A percentile compares a stretch with the other conserved stretches of the same genome.
phyloP scores from a whole-genome alignment of 2,113 vertebrate genomes.

The Pholis gunnellus region DNA sequence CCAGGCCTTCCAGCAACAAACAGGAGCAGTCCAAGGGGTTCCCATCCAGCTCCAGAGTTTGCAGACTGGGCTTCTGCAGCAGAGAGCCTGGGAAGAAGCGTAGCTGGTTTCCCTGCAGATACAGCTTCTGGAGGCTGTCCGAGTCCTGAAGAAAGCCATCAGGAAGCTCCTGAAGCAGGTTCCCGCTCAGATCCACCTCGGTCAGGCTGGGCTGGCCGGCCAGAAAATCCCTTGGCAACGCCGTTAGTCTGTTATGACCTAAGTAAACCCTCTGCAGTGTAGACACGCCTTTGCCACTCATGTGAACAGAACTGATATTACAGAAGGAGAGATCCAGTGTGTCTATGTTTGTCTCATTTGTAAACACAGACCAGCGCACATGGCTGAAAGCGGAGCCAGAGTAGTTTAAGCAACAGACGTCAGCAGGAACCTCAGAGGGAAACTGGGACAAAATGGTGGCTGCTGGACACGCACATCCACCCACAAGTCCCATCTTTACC shows the following conservation, averaged over 20 bases:
- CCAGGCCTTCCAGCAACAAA: constrained; percentile 74
- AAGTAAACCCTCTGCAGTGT: constrained; percentile 83
- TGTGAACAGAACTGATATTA: constrained; percentile 78
- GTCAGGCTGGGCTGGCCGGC: constrained; percentile 78
- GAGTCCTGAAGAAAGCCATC: constrained; percentile 84
- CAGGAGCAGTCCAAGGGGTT: constrained; percentile 91
- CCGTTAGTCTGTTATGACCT: constrained; percentile 82
- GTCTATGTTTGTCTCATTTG: constrained; percentile 69
- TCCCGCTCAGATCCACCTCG: constrained; percentile 85
- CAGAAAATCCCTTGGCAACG: constrained; percentile 85
- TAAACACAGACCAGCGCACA: constrained; percentile 84
- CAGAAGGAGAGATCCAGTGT: constrained; percentile 88
- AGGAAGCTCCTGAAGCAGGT: constrained; percentile 85
- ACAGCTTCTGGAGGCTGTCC: constrained; percentile 76
- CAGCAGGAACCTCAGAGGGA: constrained; percentile 55
- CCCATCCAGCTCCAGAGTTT: constrained; percentile 81
- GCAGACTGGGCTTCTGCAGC: constrained; percentile 80
- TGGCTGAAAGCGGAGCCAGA: constrained; percentile 83
- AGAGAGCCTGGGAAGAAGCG: constrained; percentile 78
- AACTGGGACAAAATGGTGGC: constrained; percentile 77
- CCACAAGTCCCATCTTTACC: constrained; percentile 19
- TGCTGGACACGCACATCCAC: constrained; percentile 83
- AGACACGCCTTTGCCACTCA: neutral
- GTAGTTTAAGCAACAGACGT: constrained; percentile 88
- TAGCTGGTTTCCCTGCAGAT: constrained; percentile 85